Evolutionary conservation across 1,140 invertebrate species (phyloP), one percentile per base, ranked within the genome.

Genomic region (Cardiocondyla obscurior): DNA sequence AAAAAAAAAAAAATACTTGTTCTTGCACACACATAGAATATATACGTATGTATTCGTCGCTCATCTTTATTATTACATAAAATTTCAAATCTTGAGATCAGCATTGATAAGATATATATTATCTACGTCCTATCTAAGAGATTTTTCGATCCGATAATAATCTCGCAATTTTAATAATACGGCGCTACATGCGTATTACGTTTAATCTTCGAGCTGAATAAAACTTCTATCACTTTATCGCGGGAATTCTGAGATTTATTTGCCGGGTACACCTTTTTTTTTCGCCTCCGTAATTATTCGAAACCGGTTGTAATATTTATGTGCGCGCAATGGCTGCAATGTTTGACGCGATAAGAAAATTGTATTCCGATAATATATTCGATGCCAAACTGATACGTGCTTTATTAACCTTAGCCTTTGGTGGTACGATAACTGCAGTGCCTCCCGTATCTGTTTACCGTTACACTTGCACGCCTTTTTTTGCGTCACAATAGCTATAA

Each of bases 161-260:
- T 74, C 53, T 60, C n/a, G 14, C 39, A 25, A n/a, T 57, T 16
- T 39, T 28, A 16, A 22, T 51, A 3, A 28, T 46, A 73, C 22
- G 28, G 36, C 28, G 2, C 25, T 58, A 14, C 1, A 8, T 25
- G 10, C 44, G 58, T 33, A 33, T 42, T n/a, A n/a, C 2, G 3
- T 44, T 39, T 12, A 28, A 16, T n/a, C 6, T 28, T 53, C 25
- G 42, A 44, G 8, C n/a, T 36, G 22, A 10, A 1, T 49, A 33
- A 30, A 73, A 58, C 22, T 7, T n/a, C 30, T 10, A 53, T 28
- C 1, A 72, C 25, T 57, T 72, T 67, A 42, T 57, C 22, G 25
- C 46, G 60, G 81, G 44, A n/a, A 81, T 49, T 69, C 85, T 83
- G 85, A 86, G 62, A 62, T 85, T 81, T 85, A 86, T 76, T 85